A percentile compares a stretch with the other conserved stretches of the same genome.
Conservation (phyloP, 2,888 invertebrate species). For the Epinotia demarniana region DNA sequence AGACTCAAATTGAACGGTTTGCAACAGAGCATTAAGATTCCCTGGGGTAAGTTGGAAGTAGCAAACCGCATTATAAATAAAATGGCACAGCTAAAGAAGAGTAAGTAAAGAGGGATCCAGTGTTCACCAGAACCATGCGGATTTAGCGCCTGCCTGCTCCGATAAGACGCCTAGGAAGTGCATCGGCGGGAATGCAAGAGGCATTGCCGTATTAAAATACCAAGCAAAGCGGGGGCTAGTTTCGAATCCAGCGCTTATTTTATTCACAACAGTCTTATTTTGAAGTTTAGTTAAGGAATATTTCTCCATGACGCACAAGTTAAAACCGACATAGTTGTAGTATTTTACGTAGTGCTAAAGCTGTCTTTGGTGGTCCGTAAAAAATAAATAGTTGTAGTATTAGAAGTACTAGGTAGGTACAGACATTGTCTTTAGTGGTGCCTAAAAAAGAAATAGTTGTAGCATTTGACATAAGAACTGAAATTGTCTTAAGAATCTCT, state of each 20-base stretch:
- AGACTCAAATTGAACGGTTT: not conserved
- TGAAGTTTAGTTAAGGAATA: not conserved
- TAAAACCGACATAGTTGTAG: not conserved
- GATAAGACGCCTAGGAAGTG: constrained; percentile 33
- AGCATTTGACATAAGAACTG: not conserved
- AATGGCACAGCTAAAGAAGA: not conserved
- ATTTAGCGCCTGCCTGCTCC: constrained; percentile 21
- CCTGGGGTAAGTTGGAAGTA: not conserved
- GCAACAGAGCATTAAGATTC: not conserved
- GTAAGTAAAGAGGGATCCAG: constrained; percentile 7
- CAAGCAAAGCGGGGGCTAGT: not conserved
- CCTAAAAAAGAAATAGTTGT: too few relatives aligned
- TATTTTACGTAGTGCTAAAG: not conserved
- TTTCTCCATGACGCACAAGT: not conserved
- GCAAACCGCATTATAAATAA: not conserved
- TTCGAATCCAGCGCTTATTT: not conserved
- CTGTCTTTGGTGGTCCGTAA: not conserved
- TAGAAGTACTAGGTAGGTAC: too few relatives aligned
- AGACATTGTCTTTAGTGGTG: too few relatives aligned
- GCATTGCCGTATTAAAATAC: constrained; percentile 15
- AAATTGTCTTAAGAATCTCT: not conserved
- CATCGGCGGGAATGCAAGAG: constrained; percentile 6
- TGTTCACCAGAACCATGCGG: constrained; percentile 6
- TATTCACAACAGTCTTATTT: not conserved
- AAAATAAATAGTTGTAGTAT: too few relatives aligned